Evolutionary conservation across 2,113 vertebrate genomes (phyloP).

Genomic region (Podarcis cretensis): DNA sequence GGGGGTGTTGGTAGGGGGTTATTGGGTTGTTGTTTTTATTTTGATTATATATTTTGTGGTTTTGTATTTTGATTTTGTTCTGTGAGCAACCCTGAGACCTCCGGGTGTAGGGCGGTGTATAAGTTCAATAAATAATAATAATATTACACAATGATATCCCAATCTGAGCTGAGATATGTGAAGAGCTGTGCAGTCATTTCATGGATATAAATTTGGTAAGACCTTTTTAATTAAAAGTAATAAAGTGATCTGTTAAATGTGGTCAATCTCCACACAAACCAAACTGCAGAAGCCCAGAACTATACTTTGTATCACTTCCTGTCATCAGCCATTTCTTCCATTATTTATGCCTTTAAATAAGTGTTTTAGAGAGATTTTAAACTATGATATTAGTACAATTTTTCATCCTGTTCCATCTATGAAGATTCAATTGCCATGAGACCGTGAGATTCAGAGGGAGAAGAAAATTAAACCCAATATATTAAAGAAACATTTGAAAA

Average conservation of each 20-base stretch:
- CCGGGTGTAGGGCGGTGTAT: too few species aligned
- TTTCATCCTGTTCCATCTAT: constrained; percentile 1
- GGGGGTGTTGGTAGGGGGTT: too few species aligned
- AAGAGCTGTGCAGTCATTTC: not conserved
- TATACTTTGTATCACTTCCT: not conserved
- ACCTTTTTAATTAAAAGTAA: not conserved
- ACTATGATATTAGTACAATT: constrained; percentile 12
- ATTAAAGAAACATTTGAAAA: constrained; percentile 5
- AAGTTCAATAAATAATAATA: too few species aligned
- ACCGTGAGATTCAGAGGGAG: not conserved
- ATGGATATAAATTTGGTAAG: not conserved
- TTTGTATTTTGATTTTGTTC: too few species aligned
- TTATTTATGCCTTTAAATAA: constrained; percentile 4
- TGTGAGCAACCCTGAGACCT: too few species aligned
- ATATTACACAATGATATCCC: not conserved
- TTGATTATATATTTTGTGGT: too few species aligned
- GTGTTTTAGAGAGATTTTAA: constrained; percentile 4
- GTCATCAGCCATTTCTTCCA: not conserved
- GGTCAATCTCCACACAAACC: too few species aligned
- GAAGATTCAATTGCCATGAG: not conserved
- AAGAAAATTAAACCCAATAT: constrained; percentile 20
- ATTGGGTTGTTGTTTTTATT: too few species aligned
- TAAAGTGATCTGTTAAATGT: not conserved
- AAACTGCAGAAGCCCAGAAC: not conserved
- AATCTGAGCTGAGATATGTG: not conserved